Conservation (phyloP, 2,888 invertebrate species). For the Heteropelma amictum region DNA sequence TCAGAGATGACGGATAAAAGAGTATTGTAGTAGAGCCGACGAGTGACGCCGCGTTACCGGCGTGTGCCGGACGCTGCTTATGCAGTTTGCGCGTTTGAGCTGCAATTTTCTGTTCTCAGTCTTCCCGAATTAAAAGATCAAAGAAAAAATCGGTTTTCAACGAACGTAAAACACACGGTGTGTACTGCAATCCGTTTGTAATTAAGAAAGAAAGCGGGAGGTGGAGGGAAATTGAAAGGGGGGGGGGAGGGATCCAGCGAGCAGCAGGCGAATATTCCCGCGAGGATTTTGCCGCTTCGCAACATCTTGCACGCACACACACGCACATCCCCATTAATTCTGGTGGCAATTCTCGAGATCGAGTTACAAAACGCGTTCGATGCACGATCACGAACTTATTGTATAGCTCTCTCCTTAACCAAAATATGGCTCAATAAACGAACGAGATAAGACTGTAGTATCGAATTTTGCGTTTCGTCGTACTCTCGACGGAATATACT, state of each 20-base stretch:
- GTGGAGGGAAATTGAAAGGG: not conserved
- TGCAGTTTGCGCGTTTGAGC: conserved; percentile 6
- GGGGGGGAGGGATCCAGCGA: not conserved
- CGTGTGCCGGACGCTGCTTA: conserved; percentile 46
- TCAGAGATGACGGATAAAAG: not conserved
- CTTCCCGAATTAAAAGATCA: too few relatives aligned
- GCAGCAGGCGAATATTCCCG: conserved; percentile 27
- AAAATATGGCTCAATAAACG: conserved; percentile 2
- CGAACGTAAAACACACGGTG: not conserved
- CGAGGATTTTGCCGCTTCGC: conserved; percentile 29
- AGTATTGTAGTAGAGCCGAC: conserved; percentile 2
- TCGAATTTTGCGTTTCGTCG: not conserved
- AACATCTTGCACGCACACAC: not conserved
- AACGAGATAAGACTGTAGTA: not conserved
- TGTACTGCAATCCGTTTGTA: not conserved
- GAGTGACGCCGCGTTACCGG: conserved; percentile 57
- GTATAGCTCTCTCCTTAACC: conserved; percentile 10
- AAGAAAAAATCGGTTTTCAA: too few relatives aligned
- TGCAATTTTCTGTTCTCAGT: too few relatives aligned
- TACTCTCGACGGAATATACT: not conserved
- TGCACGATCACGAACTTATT: conserved; percentile 15
- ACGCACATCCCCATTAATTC: not conserved
- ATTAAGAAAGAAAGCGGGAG: not conserved
- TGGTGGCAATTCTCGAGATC: conserved; percentile 1
- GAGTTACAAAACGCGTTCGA: conserved; percentile 8